These are phyloP conservation scores for Puffinus mauretanicus DNA, from an alignment of 2,113 vertebrate species.

Conservation along the genomic window DNA sequence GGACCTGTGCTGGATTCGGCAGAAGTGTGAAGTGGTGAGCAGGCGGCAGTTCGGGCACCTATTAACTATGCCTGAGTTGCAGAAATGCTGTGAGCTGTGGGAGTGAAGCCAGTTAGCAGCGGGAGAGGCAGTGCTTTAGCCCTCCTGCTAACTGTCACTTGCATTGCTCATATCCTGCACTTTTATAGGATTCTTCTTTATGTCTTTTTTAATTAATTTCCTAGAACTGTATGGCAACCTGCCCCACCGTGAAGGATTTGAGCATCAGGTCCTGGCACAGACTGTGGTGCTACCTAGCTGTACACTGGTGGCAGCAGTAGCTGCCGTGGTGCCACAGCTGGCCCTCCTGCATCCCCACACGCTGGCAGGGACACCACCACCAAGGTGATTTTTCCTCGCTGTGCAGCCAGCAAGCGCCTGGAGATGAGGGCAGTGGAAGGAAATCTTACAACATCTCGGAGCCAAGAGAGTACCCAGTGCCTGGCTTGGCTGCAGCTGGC, in stretches of 20 bases:
- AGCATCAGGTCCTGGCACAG: neutral
- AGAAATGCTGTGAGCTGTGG: neutral
- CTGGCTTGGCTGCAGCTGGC: neutral
- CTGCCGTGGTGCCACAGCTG: neutral
- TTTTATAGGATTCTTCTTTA: neutral
- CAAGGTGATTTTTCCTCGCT: neutral
- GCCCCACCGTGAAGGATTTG: neutral
- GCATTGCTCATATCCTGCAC: slow-evolving; percentile 7
- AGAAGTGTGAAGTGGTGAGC: neutral
- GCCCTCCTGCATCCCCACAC: neutral
- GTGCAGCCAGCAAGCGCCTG: neutral
- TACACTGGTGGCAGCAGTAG: neutral
- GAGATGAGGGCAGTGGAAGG: neutral
- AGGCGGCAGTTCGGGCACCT: neutral
- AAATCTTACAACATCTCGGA: neutral
- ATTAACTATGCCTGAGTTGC: neutral
- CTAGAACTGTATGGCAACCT: slow-evolving; percentile 1
- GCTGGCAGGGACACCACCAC: neutral
- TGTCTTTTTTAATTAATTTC: slow-evolving; percentile 12
- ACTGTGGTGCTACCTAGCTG: neutral
- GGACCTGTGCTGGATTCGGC: neutral
- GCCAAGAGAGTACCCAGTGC: neutral
- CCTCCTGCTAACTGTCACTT: neutral
- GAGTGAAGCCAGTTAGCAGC: neutral
- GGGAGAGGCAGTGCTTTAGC: neutral